Evolutionary conservation across 2,888 invertebrate species (phyloP).

Genomic region (Dugesia japonica): DNA sequence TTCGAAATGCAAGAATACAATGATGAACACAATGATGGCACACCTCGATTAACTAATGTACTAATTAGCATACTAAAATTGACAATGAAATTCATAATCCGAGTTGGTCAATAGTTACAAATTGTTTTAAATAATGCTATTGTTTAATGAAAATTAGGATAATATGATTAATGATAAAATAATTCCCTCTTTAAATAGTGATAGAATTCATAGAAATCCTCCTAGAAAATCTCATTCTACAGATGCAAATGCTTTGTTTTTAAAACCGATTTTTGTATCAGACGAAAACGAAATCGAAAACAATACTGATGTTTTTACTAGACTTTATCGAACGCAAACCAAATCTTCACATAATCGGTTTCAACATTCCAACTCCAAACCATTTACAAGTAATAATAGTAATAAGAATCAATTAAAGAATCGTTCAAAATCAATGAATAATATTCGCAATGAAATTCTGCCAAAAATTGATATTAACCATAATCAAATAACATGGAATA

Average conservation of each 20-base stretch:
- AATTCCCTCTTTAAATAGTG: background rate
- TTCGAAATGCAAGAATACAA: no score
- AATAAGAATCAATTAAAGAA: background rate
- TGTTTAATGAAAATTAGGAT: background rate
- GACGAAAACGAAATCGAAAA: background rate
- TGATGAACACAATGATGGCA: no score
- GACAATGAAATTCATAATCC: background rate
- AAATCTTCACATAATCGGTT: background rate
- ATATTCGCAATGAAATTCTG: background rate
- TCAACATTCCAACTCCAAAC: background rate
- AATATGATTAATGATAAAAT: background rate
- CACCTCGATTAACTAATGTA: background rate
- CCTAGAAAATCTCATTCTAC: background rate
- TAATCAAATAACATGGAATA: background rate
- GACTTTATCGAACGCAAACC: constrained; percentile 8
- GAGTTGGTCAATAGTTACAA: background rate
- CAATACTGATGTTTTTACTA: background rate
- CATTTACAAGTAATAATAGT: no score
- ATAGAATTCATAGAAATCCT: background rate
- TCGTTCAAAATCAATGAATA: background rate
- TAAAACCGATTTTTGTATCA: background rate
- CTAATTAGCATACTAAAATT: background rate
- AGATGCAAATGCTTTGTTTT: background rate
- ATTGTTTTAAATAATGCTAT: background rate
- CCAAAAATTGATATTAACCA: background rate